Base-by-base conservation (phyloP, 2,888 invertebrate genomes). In the Lasioglossum marginatum region DNA sequence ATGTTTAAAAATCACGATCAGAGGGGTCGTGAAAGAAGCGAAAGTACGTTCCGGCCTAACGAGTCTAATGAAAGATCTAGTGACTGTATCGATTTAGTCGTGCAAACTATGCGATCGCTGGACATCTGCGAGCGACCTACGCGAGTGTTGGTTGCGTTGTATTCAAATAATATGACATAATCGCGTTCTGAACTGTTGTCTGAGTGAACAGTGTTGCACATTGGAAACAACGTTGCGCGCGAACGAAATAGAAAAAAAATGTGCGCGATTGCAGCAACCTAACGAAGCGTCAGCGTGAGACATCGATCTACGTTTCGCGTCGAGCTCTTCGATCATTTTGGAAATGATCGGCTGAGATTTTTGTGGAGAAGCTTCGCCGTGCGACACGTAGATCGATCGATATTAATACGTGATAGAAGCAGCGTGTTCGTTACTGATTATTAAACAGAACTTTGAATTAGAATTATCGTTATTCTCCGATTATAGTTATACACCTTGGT, bases 231-330 rank as follows among this genome's bases (percentile, higher is more conserved):
- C 89, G 89, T 45, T 88, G 80, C 34, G 66, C 72, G 80, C 77
- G 78, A 79, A 73, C 52, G 77, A 83, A 80, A 76, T 72, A 82
- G 72, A 81, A 79, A 73, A 66, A 75, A 82, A 79, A 82, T 84
- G 70, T 83, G 83, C 86, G 86, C 92, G 89, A 92, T 89, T 92
- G 92, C 91, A 92, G 92, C 93, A 92, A 93, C 91, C 93, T 93
- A 93, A 91, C 88, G 89, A 94, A 94, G 94, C 94, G 90, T 92
- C 92, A 94, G 92, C 91, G 87, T 89, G 87, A 91, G 86, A 91
- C 87, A 88, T 90, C 86, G 90, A 89, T 83, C 71, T 79, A 85
- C 86, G 73, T 87, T 82, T 84, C 90, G 87, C 81, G 23, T 52
- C 23, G 8, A n/a, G n/a, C 10, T 52, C 3, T 3, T 43, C 71